Evolutionary conservation across 2,888 invertebrate genomes (phyloP).

Genomic region (Cosmia pyralina): DNA sequence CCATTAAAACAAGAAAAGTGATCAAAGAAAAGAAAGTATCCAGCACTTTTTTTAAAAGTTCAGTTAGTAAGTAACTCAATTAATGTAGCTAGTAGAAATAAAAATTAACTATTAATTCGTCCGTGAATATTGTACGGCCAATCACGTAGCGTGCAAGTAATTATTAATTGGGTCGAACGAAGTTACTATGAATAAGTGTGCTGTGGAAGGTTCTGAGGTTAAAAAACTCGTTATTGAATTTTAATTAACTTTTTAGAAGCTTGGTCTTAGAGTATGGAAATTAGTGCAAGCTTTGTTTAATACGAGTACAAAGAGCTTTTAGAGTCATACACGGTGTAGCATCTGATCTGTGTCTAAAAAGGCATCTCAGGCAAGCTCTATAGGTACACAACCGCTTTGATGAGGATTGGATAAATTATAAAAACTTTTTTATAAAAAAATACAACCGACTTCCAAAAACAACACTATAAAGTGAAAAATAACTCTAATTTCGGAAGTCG

Average conservation of each 20-base stretch:
- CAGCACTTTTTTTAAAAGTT: conserved; percentile 19
- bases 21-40: conserved; percentile 40
- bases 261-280: neutral
- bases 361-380: neutral
- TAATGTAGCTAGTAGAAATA: conserved; percentile 37
- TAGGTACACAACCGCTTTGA: neutral
- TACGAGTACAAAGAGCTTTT: neutral
- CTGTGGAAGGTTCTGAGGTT: conserved; percentile 6
- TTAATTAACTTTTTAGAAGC: conserved; percentile 13
- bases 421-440: too few species aligned
- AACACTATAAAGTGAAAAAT: too few species aligned
- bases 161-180: conserved; percentile 51
- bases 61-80: conserved; percentile 44
- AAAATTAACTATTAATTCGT: conserved; percentile 54
- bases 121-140: conserved; percentile 51
- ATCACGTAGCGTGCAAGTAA: conserved; percentile 40
- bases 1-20: conserved; percentile 51
- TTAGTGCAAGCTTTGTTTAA: neutral
- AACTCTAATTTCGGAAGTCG: too few species aligned
- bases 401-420: neutral
- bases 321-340: neutral
- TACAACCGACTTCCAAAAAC: too few species aligned
- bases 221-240: conserved; percentile 31
- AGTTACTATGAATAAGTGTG: conserved; percentile 19
- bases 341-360: neutral